Conservation (phyloP, 2,888 invertebrate species). For the Baronia brevicornis region DNA sequence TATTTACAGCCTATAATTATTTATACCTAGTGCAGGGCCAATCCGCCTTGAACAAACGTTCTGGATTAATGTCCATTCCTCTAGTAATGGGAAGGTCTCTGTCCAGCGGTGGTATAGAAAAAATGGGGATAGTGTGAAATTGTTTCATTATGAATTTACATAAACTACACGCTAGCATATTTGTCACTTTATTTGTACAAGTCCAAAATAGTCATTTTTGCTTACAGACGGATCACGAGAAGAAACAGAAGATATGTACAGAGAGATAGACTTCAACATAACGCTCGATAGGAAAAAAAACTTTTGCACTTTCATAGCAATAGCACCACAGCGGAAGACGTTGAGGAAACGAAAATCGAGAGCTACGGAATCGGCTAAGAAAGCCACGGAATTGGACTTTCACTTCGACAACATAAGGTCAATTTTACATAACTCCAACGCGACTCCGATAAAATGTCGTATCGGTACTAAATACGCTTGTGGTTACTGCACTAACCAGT, state of each 20-base stretch:
- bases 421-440: conserved; percentile 34
- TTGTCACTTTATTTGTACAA: too few species aligned
- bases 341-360: too few species aligned
- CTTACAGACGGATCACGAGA: too few species aligned
- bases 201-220: background rate
- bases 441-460: conserved; percentile 34
- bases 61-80: too few species aligned
- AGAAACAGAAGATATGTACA: background rate
- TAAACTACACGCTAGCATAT: too few species aligned
- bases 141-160: too few species aligned
- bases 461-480: conserved; percentile 32
- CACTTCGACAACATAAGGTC: conserved; percentile 41
- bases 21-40: too few species aligned
- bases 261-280: background rate
- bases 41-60: too few species aligned
- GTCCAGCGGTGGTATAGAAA: too few species aligned
- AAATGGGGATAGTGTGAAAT: too few species aligned
- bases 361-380: background rate
- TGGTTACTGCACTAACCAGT: conserved; percentile 31
- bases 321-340: conserved; percentile 6
- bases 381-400: conserved; percentile 37
- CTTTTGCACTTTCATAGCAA: conserved; percentile 9
- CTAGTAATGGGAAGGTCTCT: too few species aligned
- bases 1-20: too few species aligned
- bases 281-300: conserved; percentile 4